Conservation (phyloP, 2,797 vertebrate species). For the Mormyrus hasselquistii region DNA sequence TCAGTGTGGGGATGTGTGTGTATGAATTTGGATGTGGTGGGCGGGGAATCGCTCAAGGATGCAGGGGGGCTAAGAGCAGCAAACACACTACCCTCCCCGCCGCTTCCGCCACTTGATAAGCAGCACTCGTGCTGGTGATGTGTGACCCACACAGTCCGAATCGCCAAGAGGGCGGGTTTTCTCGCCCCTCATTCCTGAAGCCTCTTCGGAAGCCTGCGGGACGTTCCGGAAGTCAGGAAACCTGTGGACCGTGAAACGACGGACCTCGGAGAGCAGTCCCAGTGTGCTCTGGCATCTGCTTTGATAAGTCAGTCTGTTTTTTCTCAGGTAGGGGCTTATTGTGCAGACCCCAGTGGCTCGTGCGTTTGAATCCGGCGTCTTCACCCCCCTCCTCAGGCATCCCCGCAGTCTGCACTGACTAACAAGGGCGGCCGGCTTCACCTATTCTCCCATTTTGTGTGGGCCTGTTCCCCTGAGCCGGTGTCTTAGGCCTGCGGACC, state of each 20-base stretch:
- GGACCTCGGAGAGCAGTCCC: background rate
- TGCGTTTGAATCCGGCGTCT: background rate
- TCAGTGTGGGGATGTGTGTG: background rate
- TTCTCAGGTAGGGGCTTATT: conserved; percentile 1
- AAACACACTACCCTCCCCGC: background rate
- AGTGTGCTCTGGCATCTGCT: background rate
- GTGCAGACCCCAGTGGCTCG: background rate
- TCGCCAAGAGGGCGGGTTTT: background rate
- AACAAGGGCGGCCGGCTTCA: background rate
- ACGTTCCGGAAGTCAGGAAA: background rate
- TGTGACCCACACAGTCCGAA: background rate
- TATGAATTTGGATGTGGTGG: background rate
- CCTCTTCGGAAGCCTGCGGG: background rate
- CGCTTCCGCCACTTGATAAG: background rate
- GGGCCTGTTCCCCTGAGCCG: background rate
- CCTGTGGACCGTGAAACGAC: background rate
- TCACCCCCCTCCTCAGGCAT: background rate
- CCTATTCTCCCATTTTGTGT: background rate
- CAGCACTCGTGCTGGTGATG: background rate
- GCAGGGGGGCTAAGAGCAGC: background rate
- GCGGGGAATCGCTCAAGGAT: background rate
- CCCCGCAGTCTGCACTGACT: background rate
- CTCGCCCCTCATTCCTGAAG: background rate
- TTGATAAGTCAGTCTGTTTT: background rate
- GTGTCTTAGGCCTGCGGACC: background rate